phyloP scores from a whole-genome alignment of 2,888 invertebrate genomes.

The Hymenopus coronatus region DNA sequence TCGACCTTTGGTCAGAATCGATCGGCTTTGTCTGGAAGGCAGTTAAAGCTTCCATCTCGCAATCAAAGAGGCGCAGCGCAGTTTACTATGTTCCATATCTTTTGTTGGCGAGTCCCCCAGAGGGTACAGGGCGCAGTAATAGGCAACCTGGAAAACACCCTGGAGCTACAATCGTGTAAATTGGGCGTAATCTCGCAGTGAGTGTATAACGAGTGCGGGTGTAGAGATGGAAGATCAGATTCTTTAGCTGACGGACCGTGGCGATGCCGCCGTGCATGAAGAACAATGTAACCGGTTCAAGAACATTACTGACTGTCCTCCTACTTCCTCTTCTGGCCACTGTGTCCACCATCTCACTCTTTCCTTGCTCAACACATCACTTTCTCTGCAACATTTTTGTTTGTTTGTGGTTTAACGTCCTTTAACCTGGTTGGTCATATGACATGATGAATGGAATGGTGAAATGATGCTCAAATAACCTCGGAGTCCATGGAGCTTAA shows the following conservation, averaged over 20 bases:
- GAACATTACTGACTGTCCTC: background rate
- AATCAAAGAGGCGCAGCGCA: background rate
- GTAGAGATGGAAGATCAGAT: background rate
- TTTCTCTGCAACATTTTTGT: no score
- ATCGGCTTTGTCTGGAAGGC: background rate
- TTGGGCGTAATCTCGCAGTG: background rate
- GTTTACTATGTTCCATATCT: background rate
- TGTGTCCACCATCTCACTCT: no score
- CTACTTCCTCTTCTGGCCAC: background rate
- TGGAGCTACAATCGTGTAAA: conserved; percentile 10
- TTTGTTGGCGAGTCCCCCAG: background rate
- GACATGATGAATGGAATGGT: no score
- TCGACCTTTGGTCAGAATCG: background rate
- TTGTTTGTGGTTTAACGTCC: no score
- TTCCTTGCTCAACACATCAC: no score
- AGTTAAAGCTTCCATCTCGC: background rate
- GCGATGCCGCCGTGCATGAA: background rate
- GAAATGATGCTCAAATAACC: no score
- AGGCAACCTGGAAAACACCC: conserved; percentile 14
- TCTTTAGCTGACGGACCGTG: background rate
- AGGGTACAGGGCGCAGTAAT: background rate
- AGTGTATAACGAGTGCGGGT: background rate
- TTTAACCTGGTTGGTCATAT: no score
- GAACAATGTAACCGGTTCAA: background rate
- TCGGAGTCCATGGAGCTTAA: no score